Evolutionary conservation across 1,140 invertebrate species (phyloP), one percentile per base, ranked within the genome.

Genomic region (Drosophila sulfurigaster): DNA sequence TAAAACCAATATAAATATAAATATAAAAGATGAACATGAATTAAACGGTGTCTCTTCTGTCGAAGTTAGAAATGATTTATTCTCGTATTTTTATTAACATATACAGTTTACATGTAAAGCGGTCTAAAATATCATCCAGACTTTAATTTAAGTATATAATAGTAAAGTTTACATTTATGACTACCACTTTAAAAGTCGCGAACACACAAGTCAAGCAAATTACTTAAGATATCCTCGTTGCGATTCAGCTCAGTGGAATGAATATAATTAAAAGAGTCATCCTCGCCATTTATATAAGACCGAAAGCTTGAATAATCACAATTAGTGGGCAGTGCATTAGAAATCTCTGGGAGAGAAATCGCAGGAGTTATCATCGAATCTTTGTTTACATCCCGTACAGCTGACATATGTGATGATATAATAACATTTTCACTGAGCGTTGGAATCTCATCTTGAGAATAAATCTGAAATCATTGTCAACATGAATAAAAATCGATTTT

Each of bases 141-240:
- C 20, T 25, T 32, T 32, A 32, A 32, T 25, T 25, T 2, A 38
- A 38, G 1, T 38, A 10, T 38, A 38, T 10, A 38, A 35, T 5
- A 35, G 8, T 35, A 35, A 6, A 35, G 32, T 35, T 38, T 3
- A 3, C 6, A 8, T 38, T 38, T 38, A 10, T 3, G 35, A 38
- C 35, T 3, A 10, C n/a, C 41, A 38, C 16, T 58, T 85, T 60
- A 91, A 66, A 78, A 91, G 38, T 87, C 89, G 49, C 68, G 76
- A 32, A 78, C 78, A 62, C 79, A 81, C n/a, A 91, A 79, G 46
- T 91, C 86, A 2, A 91, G 43, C 41, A 91, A 60, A 51, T 86
- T 91, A 51, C 91, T 81, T 35, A 92, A 75, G 45, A 89, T 62
- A 41, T 91, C 90, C 25, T 91, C 90, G 11, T 63, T 78, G 5